Percentiles rank a stretch among this genome's conserved stretches.
Conservation (phyloP, 1,140 invertebrate genomes). For the Drosophila funebris region DNA sequence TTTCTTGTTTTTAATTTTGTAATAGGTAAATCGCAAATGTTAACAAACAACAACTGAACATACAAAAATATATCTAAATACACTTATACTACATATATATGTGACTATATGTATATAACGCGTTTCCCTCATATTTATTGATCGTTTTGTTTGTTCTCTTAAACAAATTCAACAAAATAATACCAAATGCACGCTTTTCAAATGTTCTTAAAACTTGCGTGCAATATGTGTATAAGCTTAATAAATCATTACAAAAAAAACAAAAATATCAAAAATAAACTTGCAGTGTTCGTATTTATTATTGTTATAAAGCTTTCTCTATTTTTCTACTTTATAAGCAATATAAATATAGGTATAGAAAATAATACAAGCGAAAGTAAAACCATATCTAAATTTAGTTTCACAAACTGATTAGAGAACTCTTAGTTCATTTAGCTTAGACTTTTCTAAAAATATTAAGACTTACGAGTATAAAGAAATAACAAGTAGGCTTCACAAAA, state of each 20-base stretch:
- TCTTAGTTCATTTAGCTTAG: too few species aligned
- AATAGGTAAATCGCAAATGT: constrained; percentile 9
- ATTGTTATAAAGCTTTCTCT: not conserved
- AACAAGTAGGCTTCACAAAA: constrained; percentile 3
- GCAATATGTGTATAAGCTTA: constrained; percentile 61
- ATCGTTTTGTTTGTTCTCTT: constrained; percentile 23
- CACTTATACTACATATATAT: constrained; percentile 10
- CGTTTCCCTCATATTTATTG: constrained; percentile 26
- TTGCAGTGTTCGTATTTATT: not conserved
- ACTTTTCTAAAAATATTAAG: too few species aligned
- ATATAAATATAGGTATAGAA: too few species aligned
- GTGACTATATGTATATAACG: not conserved
- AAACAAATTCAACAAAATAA: constrained; percentile 25
- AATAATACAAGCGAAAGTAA: too few species aligned
- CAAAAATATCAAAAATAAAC: not conserved
- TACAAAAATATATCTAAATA: not conserved
- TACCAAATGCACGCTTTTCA: constrained; percentile 8
- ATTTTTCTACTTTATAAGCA: too few species aligned
- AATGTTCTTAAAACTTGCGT: constrained; percentile 40
- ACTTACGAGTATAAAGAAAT: too few species aligned
- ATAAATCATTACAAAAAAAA: constrained; percentile 34
- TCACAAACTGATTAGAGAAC: too few species aligned
- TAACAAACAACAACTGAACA: not conserved
- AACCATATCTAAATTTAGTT: too few species aligned
- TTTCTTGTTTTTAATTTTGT: too few species aligned